Evolutionary conservation across 1,140 invertebrate genomes (phyloP), one percentile per base, ranked within the genome.

Genomic region (Drosophila carrolli): DNA sequence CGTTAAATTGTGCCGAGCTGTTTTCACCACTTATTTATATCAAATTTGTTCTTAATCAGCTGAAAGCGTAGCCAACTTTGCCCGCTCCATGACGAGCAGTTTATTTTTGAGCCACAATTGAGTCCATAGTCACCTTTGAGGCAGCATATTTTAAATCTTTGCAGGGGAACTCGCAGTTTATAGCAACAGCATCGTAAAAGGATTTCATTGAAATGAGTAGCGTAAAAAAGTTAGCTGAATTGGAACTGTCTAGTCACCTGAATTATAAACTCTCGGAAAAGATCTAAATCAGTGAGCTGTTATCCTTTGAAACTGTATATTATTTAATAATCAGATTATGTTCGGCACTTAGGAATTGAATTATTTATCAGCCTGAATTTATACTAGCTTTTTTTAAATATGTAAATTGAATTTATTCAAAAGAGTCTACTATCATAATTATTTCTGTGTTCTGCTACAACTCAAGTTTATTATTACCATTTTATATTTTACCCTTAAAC

Each of bases 1-100:
- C 81, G 81, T 51, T 71, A 59, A 84, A 85, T 73, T 85, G 77
- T 84, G 81, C 76, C 73, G 78, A 67, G 57, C 65, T 77, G 66
- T 72, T 76, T 79, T 72, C 72, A 58, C 66, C 76, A 66, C 71
- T 83, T 63, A 58, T 71, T 71, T 58, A 71, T 71, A 71, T 58
- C 65, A 58, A 71, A 71, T 70, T 70, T 71, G 67, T 71, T 71
- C 67, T 71, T 71, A 71, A 71, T 71, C 67, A 71, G 50, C 44
- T 70, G 66, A 71, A 71, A 71, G 67, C 67, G 67, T 71, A 57
- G 65, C 51, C 43, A 71, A 71, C 65, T 35, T 67, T 46, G 51
- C 51, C 57, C 60, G 13, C 47, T 27, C 38, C 60, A 68, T 65
- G 65, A 68, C 65, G 32, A 37, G 47, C 60, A n/a, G n/a, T 65